Evolutionary conservation across 2,113 vertebrate species (phyloP).

Genomic region (Actenoides lindsayi): DNA sequence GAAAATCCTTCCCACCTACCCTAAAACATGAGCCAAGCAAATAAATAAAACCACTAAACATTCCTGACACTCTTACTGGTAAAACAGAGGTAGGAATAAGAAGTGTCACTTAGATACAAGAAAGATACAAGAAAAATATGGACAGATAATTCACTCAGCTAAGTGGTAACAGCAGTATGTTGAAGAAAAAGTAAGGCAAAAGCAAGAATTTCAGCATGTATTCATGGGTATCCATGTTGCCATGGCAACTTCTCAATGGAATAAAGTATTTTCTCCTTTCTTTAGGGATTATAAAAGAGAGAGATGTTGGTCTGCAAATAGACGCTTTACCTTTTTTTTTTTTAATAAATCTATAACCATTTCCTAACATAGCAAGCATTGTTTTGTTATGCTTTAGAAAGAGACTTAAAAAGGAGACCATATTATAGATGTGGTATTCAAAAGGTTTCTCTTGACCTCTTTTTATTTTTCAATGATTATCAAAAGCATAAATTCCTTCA

Average conservation of each 20-base stretch:
- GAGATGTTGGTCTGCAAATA: slow-evolving; percentile 27
- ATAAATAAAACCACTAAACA: not conserved
- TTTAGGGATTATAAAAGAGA: slow-evolving; percentile 16
- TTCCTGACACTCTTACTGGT: not conserved
- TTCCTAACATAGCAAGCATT: not conserved
- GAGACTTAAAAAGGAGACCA: not conserved
- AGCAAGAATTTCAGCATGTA: slow-evolving; percentile 61
- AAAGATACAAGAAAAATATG: not conserved
- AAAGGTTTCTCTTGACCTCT: not conserved
- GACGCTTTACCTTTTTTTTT: not conserved
- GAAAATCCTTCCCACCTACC: not conserved
- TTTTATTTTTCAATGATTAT: not conserved
- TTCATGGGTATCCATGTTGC: slow-evolving; percentile 63
- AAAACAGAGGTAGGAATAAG: not conserved
- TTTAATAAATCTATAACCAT: not conserved
- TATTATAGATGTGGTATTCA: not conserved
- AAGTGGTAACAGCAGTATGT: not conserved
- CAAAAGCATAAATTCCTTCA: slow-evolving; percentile 21
- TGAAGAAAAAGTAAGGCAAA: slow-evolving; percentile 40
- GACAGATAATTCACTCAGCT: slow-evolving; percentile 2
- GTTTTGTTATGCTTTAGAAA: not conserved
- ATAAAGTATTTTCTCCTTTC: slow-evolving; percentile 63
- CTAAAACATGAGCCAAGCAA: not conserved
- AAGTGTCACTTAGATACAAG: not conserved
- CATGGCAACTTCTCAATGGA: slow-evolving; percentile 64